Evolutionary conservation across 2,113 vertebrate species (phyloP).

Genomic region (Hepsetus odoe): DNA sequence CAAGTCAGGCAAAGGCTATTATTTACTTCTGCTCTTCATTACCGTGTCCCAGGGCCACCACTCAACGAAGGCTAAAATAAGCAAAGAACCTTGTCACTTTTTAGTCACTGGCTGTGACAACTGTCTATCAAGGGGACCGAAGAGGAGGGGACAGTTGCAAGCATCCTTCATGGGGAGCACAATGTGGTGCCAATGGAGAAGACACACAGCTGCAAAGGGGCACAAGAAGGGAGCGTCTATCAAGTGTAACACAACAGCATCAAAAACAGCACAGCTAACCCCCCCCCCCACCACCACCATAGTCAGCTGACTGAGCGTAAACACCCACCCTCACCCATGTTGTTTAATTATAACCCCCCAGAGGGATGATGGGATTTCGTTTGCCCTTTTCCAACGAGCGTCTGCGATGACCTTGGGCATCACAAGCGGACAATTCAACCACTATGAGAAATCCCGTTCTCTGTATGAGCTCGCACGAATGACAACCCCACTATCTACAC

Average conservation of each 20-base stretch:
- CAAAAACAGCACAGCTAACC: neutral
- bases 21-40: conserved; percentile 4
- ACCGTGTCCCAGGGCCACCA: neutral
- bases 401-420: conserved; percentile 7
- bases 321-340: conserved; percentile 2
- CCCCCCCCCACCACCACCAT: neutral
- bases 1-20: neutral
- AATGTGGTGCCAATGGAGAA: neutral
- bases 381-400: neutral
- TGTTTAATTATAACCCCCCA: conserved; percentile 46
- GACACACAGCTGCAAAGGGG: conserved; percentile 25
- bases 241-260: neutral
- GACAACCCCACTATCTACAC: conserved; percentile 1
- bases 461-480: neutral
- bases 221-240: neutral
- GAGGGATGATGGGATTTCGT: conserved; percentile 25
- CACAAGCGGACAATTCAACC: conserved; percentile 14
- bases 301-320: conserved; percentile 32
- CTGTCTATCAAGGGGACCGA: neutral
- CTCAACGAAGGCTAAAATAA: conserved; percentile 40
- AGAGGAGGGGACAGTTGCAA: neutral
- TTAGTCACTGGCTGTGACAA: conserved; percentile 24
- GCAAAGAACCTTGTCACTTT: neutral
- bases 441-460: conserved; percentile 23
- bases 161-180: neutral